Evolutionary conservation across 2,113 vertebrate species (phyloP).

Genomic region (Sphyrna mokarran): DNA sequence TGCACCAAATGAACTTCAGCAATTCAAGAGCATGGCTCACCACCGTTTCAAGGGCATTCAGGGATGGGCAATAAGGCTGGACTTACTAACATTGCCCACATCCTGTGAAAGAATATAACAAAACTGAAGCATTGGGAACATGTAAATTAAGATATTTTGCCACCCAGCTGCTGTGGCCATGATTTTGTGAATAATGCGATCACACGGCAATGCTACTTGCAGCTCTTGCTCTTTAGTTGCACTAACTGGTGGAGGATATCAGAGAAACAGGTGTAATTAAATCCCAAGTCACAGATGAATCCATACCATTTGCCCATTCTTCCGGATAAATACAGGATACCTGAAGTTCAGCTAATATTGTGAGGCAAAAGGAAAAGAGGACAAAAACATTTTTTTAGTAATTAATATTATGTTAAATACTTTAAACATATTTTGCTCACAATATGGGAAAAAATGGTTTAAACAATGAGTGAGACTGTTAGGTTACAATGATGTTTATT

Average conservation of each 20-base stretch:
- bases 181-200: constrained; percentile 22
- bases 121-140: neutral
- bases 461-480: neutral
- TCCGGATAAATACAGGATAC: neutral
- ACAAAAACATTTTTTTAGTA: neutral
- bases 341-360: neutral
- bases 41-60: neutral
- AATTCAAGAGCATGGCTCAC: neutral
- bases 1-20: neutral
- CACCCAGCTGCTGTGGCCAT: neutral
- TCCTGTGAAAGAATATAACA: neutral
- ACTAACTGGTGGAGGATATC: neutral
- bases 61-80: neutral
- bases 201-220: constrained; percentile 9
- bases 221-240: constrained; percentile 6
- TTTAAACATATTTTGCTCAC: neutral
- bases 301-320: constrained; percentile 17
- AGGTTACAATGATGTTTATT: constrained; percentile 18
- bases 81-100: neutral
- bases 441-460: neutral
- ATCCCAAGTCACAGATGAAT: constrained; percentile 27
- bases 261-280: constrained; percentile 29
- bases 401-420: neutral
- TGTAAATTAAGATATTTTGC: neutral
- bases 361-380: neutral